Evolutionary conservation across 2,113 vertebrate genomes (phyloP), one percentile per base, ranked within the genome.

Genomic region (Datnioides undecimradiatus): DNA sequence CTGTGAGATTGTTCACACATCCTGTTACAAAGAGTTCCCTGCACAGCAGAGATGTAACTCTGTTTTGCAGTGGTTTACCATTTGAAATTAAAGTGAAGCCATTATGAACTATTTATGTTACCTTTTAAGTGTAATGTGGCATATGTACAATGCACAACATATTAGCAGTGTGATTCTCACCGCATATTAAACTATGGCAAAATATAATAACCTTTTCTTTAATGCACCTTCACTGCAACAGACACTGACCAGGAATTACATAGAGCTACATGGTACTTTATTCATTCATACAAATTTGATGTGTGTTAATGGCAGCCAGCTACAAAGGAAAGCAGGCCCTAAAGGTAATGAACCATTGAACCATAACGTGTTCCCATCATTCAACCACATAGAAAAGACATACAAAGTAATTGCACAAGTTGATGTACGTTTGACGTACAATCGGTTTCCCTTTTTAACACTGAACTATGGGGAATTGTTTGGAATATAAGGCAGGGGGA

Each of bases 361-460:
- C 90, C 88, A 88, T 80, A 91, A 86, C 87, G 86, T 89, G 83
- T 87, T 91, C 77, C 85, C 88, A 87, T 79, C 87, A 90, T 87
- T 93, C 86, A 89, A 90, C 87, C 90, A 90, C 92, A 91, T 90
- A 90, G 83, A 92, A 90, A 90, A 92, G 76, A 93, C 85, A 92
- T 86, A 90, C 90, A 93, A 91, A 92, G 84, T 90, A 93, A 95
- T 94, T 95, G 94, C 94, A 95, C 94, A 91, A 88, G 85, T 92
- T 93, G 90, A 91, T 93, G 93, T 83, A 94, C 94, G 79, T 93
- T 80, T 87, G 82, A 94, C 88, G 92, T 74, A 93, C 94, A 93
- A 65, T 84, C 84, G 8, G 72, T 88, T 94, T 95, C 95, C 95
- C 95, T 95, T 95, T 95, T 94, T 94, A 95, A 95, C 94, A 94